Percentiles rank a stretch among this genome's conserved stretches.
phyloP scores from a whole-genome alignment of 2,113 vertebrate species.

The Mesembrinibis cayennensis region DNA sequence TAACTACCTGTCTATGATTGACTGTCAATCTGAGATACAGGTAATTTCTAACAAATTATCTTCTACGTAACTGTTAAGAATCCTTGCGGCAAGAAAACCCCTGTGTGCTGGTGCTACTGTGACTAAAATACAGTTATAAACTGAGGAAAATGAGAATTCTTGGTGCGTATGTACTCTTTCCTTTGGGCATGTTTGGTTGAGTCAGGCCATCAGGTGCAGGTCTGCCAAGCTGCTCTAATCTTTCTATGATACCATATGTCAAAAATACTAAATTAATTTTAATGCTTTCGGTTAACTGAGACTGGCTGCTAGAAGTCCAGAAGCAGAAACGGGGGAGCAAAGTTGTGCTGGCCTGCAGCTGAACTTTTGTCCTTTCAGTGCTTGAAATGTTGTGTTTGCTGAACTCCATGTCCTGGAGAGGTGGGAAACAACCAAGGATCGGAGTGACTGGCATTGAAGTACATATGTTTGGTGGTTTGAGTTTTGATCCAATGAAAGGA shows the following conservation, averaged over 20 bases:
- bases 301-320: background rate
- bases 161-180: background rate
- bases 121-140: background rate
- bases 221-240: background rate
- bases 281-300: background rate
- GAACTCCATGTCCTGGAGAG: background rate
- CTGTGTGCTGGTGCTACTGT: background rate
- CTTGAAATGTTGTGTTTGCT: background rate
- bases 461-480: background rate
- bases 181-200: background rate
- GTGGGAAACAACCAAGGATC: background rate
- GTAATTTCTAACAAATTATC: background rate
- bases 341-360: background rate
- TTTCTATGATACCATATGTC: fast-evolving
- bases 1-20: background rate
- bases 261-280: background rate
- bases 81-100: background rate
- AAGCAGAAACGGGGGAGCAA: background rate
- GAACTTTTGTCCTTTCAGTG: background rate
- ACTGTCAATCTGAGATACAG: background rate
- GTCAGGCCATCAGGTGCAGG: background rate
- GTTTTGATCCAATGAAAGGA: background rate
- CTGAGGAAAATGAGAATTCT: background rate
- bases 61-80: background rate
- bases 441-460: background rate